Evolutionary conservation across 2,888 invertebrate species (phyloP).

Genomic region (Drosophila heteroneura): DNA sequence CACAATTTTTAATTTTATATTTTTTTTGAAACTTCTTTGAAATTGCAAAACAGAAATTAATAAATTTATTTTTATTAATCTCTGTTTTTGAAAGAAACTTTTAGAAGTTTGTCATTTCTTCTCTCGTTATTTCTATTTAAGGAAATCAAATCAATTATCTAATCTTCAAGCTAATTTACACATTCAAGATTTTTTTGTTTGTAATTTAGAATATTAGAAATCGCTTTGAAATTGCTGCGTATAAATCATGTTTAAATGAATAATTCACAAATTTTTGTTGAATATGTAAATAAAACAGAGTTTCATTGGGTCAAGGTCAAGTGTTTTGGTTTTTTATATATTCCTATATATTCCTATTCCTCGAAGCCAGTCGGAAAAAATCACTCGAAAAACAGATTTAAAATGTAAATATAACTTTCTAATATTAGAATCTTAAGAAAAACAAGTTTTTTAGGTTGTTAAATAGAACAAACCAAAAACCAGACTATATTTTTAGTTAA

Average conservation of each 20-base stretch:
- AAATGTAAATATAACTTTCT: neutral
- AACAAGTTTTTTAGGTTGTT: neutral
- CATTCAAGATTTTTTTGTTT: neutral
- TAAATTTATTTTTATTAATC: neutral
- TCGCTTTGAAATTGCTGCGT: neutral
- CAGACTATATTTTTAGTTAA: neutral
- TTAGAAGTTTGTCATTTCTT: neutral
- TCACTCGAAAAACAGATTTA: neutral
- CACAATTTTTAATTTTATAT: neutral
- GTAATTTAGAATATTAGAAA: neutral
- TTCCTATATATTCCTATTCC: too few species aligned
- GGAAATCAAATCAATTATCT: neutral
- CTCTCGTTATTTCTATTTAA: neutral
- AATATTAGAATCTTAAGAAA: neutral
- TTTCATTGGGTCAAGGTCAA: too few species aligned
- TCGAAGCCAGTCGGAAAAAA: neutral
- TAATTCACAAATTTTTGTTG: neutral
- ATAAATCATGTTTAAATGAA: neutral
- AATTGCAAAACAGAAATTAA: neutral
- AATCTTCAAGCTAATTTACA: neutral
- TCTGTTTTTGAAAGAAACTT: neutral
- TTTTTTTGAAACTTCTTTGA: neutral
- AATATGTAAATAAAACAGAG: neutral
- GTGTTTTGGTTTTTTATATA: neutral
- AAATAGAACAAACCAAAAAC: neutral